A percentile compares a stretch with the other conserved stretches of the same genome.
phyloP scores from a whole-genome alignment of 1,140 invertebrate species.

The Microplitis demolitor region DNA sequence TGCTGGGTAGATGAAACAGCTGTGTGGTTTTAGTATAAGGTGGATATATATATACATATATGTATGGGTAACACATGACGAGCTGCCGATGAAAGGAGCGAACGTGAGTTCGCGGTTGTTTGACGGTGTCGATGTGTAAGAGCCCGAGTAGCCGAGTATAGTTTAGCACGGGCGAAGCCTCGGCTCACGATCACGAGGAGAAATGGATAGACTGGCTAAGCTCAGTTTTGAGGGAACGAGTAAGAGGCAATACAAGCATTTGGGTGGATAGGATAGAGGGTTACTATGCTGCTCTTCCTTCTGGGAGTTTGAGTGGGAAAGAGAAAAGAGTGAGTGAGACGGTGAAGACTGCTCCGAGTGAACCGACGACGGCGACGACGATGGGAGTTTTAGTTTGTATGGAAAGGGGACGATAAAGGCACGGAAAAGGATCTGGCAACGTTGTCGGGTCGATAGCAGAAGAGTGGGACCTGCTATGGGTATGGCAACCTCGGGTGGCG shows the following conservation, averaged over 20 bases:
- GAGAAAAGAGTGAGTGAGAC: conserved; percentile 26
- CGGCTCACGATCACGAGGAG: not conserved
- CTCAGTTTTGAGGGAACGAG: conserved; percentile 28
- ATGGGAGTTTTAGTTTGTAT: conserved; percentile 34
- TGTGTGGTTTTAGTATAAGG: conserved; percentile 25
- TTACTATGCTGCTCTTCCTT: not conserved
- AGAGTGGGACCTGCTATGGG: conserved; percentile 46
- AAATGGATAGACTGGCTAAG: conserved; percentile 15
- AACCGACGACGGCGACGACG: conserved; percentile 27
- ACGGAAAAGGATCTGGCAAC: conserved; percentile 56
- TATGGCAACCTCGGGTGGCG: conserved; percentile 54
- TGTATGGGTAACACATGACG: not conserved
- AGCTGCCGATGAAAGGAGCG: not conserved
- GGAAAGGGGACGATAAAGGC: conserved; percentile 55
- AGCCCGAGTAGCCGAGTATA: too few species aligned
- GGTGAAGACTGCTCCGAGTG: conserved; percentile 6
- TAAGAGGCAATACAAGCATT: conserved; percentile 19
- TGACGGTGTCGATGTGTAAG: too few species aligned
- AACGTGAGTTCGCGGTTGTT: not conserved
- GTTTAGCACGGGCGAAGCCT: too few species aligned
- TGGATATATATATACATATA: too few species aligned
- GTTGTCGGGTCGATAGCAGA: conserved; percentile 55
- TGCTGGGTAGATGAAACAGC: conserved; percentile 47
- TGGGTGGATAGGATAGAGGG: not conserved
- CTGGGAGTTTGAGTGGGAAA: conserved; percentile 17